Evolutionary conservation across 2,797 vertebrate genomes (phyloP), one percentile per base, ranked within the genome.

Genomic region (Crocodylus rhombifer): DNA sequence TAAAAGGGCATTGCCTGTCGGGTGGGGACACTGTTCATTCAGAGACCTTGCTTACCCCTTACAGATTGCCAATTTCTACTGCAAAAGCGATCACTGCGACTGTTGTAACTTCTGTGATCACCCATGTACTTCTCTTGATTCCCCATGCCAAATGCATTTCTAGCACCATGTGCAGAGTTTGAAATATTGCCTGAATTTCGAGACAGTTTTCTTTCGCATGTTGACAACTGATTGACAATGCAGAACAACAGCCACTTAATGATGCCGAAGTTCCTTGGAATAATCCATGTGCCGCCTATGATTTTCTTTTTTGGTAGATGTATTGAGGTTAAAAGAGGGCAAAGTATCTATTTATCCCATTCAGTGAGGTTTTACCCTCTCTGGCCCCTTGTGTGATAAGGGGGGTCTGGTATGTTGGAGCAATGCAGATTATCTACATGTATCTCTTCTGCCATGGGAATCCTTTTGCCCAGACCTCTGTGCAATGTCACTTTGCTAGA

Each of bases 21-120:
- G 18, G n/a, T 74, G 36, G 60, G 83, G 56, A 67, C 17, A 25
- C 26, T 13, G 18, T 26, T 8, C 4, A 3, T 18, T 77, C 33
- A 13, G 26, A 67, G 77, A n/a, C 0, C 11, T 51, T 51, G 42
- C 42, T 51, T 51, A 3, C 0, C 0, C 16, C 57, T 80, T 60
- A 11, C 67, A 82, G 20, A n/a, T 26, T 33, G 2, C 21, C 3
- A 74, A 16, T 30, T 80, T 77, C 17, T 56, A 33, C 26, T 42
- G 26, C n/a, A 36, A 42, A 83, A 4, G 12, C 21, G 58, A 14
- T 15, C 42, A 5, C 75, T 23, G 42, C 57, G 80, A 23, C 58
- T 77, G 73, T 56, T 79, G 12, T 36, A 6, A 18, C 16, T 42
- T 80, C 26, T 2, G 1, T 71, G 77, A 57, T 36, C 30, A 16